Conservation (phyloP, 2,797 vertebrate genomes). For the Rallus crepitans region DNA sequence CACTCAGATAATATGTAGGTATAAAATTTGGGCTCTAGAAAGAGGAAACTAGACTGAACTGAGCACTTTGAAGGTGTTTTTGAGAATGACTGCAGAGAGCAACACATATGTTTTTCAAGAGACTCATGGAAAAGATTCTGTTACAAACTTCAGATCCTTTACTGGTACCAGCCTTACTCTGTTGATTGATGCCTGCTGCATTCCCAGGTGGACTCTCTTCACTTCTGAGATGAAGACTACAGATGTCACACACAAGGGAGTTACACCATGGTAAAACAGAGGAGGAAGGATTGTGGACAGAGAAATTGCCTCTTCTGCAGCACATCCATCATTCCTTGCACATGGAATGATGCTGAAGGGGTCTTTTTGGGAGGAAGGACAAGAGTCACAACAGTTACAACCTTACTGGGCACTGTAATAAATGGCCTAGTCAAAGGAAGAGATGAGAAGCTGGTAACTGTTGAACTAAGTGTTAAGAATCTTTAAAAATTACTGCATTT, state of each 20-base stretch:
- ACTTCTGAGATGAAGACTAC: neutral
- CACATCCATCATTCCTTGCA: neutral
- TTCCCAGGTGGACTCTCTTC: neutral
- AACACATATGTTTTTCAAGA: neutral
- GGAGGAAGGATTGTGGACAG: neutral
- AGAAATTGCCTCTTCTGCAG: neutral
- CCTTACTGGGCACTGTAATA: neutral
- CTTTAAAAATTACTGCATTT: neutral
- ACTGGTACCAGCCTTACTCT: rapidly evolving
- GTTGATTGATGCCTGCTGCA: neutral
- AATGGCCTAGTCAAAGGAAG: neutral
- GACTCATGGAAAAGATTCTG: neutral
- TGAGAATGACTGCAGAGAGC: neutral
- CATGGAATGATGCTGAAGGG: neutral
- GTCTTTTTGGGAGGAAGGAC: neutral
- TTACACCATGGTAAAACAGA: neutral
- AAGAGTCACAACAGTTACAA: neutral
- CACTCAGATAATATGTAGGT: neutral
- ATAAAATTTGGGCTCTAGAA: neutral
- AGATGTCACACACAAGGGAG: rapidly evolving
- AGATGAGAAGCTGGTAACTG: neutral
- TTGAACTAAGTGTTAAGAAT: neutral
- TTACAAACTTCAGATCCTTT: neutral
- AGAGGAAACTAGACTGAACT: neutral
- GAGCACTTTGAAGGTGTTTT: neutral